These are phyloP conservation scores for Tillus elongatus DNA, from an alignment of 2,888 invertebrate genomes.

Conservation along the genomic window DNA sequence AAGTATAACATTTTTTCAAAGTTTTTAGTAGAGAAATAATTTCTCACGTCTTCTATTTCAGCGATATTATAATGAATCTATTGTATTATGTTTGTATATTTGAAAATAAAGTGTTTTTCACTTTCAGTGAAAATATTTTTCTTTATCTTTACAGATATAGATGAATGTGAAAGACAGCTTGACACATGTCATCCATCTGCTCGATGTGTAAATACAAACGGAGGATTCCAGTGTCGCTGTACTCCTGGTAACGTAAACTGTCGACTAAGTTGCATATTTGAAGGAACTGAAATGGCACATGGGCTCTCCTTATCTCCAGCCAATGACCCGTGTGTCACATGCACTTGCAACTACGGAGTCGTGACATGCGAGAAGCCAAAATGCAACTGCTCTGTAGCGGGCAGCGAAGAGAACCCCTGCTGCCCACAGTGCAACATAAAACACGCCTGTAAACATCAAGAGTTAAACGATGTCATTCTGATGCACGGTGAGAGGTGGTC, in stretches of 20 bases:
- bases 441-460: slow-evolving; percentile 69
- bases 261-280: slow-evolving; percentile 66
- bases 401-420: slow-evolving; percentile 52
- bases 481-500: slow-evolving; percentile 81
- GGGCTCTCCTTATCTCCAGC: slow-evolving; percentile 46
- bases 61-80: too few relatives aligned
- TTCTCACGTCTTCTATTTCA: too few relatives aligned
- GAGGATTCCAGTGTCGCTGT: slow-evolving; percentile 72
- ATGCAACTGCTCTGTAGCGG: slow-evolving; percentile 57
- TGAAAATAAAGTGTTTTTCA: too few relatives aligned
- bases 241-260: slow-evolving; percentile 48
- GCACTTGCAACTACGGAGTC: slow-evolving; percentile 51
- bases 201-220: slow-evolving; percentile 69
- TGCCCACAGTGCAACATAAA: slow-evolving; percentile 74
- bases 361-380: slow-evolving; percentile 57
- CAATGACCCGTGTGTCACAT: slow-evolving; percentile 43
- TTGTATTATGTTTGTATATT: too few relatives aligned
- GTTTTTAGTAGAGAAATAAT: too few relatives aligned
- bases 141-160: slow-evolving; percentile 69
- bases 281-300: slow-evolving; percentile 53
- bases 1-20: too few relatives aligned
- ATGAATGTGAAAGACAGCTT: slow-evolving; percentile 68
- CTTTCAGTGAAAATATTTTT: too few relatives aligned
- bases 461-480: slow-evolving; percentile 64
- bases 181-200: slow-evolving; percentile 75